Evolutionary conservation across 2,888 invertebrate species (phyloP).

Genomic region (Drosophila neonasuta): DNA sequence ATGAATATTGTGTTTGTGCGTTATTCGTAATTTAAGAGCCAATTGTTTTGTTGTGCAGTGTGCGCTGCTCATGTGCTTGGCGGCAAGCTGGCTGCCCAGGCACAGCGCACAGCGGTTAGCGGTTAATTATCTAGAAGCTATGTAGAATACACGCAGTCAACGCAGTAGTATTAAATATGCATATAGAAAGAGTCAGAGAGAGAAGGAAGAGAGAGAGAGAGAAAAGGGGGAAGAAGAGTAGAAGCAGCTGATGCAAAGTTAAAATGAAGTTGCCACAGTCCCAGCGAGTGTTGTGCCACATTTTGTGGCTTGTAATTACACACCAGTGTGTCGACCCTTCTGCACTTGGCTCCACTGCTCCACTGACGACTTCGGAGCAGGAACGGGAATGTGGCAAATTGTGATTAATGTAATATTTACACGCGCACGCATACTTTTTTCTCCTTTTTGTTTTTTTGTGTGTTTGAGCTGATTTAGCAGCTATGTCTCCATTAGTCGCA

Average conservation of each 20-base stretch:
- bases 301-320: conserved; percentile 54
- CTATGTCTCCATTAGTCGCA: conserved; percentile 27
- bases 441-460: too few relatives aligned
- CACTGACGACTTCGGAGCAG: not conserved
- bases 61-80: conserved; percentile 13
- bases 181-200: conserved; percentile 24
- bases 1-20: not conserved
- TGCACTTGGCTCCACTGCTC: conserved; percentile 7
- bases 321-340: conserved; percentile 20
- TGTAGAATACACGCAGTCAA: conserved; percentile 3
- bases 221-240: not conserved
- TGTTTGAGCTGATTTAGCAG: conserved; percentile 22
- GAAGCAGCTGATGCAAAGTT: conserved; percentile 16
- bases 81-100: conserved; percentile 59
- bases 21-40: not conserved
- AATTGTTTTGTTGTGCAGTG: conserved; percentile 45
- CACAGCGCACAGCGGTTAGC: conserved; percentile 17
- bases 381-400: conserved; percentile 20
- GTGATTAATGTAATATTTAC: conserved; percentile 70
- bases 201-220: conserved; percentile 2
- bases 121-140: conserved; percentile 44
- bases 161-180: not conserved
- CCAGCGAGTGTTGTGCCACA: conserved; percentile 41
- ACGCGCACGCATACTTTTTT: conserved; percentile 46
- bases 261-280: conserved; percentile 36